Evolutionary conservation across 2,797 vertebrate genomes (phyloP).

Genomic region (Crocodylus rhombifer): DNA sequence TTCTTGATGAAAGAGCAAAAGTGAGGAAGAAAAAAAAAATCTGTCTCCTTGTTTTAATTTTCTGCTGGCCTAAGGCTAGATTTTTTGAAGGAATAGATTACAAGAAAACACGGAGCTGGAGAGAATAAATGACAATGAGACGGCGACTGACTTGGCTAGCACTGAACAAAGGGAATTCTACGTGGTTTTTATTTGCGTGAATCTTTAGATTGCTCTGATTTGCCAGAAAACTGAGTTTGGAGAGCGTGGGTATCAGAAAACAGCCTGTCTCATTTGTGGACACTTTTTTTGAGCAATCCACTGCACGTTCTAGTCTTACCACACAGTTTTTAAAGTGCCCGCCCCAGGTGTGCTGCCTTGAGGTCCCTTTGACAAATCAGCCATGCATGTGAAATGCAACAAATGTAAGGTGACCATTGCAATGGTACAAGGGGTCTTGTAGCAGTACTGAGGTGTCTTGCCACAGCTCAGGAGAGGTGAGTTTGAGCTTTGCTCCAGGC

Average conservation of each 20-base stretch:
- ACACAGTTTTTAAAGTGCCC: neutral
- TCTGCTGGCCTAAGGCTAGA: constrained; percentile 74
- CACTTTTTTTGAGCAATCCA: neutral
- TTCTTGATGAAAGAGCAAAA: constrained; percentile 78
- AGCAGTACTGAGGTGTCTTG: too few relatives aligned
- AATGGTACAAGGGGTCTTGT: too few relatives aligned
- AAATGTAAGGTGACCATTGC: too few relatives aligned
- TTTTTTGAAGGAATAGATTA: constrained; percentile 76
- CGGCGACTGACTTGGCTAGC: constrained; percentile 34
- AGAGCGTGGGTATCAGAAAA: constrained; percentile 63
- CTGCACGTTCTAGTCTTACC: neutral
- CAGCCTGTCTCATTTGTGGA: neutral
- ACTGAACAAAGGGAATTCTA: constrained; percentile 69
- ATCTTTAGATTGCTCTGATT: constrained; percentile 67
- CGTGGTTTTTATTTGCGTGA: neutral
- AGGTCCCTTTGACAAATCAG: constrained; percentile 15
- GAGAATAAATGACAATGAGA: constrained; percentile 59
- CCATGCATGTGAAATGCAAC: neutral
- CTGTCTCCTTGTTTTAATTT: constrained; percentile 77
- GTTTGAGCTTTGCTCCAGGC: too few relatives aligned
- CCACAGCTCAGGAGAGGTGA: too few relatives aligned
- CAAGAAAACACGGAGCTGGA: constrained; percentile 66
- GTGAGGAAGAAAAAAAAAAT: constrained; percentile 45
- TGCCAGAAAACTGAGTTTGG: constrained; percentile 63
- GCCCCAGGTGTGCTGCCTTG: neutral